Percentiles rank a stretch among this genome's conserved stretches.
Evolutionary conservation across 2,888 invertebrate genomes (phyloP).

Genomic region (Pantelozetes paolii): DNA sequence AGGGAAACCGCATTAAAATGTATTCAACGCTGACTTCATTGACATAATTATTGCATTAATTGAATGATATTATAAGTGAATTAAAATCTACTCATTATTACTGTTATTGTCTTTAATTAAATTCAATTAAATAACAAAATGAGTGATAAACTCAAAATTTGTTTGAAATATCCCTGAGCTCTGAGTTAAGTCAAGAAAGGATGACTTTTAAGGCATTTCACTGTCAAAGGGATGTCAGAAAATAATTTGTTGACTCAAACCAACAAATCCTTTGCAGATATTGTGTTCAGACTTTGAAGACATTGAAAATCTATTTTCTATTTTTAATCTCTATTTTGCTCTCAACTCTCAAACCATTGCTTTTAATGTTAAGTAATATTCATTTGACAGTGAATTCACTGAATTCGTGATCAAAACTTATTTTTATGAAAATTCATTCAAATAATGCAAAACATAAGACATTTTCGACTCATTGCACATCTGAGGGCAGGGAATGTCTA

Average conservation of each 20-base stretch:
- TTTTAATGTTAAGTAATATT: too few relatives aligned
- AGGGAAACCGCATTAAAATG: neutral
- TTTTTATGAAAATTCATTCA: neutral
- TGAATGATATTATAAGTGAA: neutral
- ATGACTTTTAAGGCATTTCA: neutral
- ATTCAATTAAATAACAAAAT: neutral
- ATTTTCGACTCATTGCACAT: neutral
- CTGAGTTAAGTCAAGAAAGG: neutral
- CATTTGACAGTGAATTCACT: neutral
- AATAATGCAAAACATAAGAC: neutral
- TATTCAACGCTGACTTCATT: neutral
- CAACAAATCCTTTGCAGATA: neutral
- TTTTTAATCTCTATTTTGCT: neutral
- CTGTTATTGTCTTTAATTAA: neutral
- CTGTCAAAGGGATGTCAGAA: slow-evolving; percentile 10
- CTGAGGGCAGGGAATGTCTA: neutral
- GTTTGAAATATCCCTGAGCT: neutral
- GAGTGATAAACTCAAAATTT: neutral
- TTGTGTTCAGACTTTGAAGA: neutral
- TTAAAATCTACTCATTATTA: neutral
- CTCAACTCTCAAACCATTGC: neutral
- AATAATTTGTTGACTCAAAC: slow-evolving; percentile 3
- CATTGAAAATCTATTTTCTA: slow-evolving; percentile 1
- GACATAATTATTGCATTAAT: slow-evolving; percentile 25
- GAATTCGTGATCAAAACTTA: neutral